phyloP scores from a whole-genome alignment of 2,113 vertebrate genomes.

The Aptenodytes patagonicus region DNA sequence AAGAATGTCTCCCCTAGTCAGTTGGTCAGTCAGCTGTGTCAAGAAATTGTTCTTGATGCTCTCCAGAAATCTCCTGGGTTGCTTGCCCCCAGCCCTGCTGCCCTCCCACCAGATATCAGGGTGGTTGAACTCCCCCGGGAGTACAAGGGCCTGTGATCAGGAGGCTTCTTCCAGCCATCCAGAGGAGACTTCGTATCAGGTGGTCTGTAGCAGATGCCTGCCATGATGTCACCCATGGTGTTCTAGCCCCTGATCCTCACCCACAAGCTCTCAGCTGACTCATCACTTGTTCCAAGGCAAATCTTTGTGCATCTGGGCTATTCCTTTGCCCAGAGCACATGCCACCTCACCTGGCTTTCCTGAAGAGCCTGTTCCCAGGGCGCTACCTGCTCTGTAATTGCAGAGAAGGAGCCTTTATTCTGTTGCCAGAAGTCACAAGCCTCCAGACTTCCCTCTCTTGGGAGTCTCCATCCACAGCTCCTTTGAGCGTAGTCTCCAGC shows the following conservation, averaged over 20 bases:
- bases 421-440: not conserved
- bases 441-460: not conserved
- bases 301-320: not conserved
- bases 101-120: not conserved
- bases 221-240: accelerated
- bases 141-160: not conserved
- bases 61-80: not conserved
- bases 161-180: not conserved
- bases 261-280: not conserved
- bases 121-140: not conserved
- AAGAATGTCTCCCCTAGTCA: not conserved
- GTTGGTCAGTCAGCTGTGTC: not conserved
- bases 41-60: not conserved
- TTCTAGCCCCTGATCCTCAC: not conserved
- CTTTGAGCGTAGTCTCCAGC: not conserved
- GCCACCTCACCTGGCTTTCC: not conserved
- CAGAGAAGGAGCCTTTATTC: not conserved
- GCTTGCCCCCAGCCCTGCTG: not conserved
- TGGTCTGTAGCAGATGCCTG: not conserved
- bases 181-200: not conserved
- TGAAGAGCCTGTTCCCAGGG: not conserved
- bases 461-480: not conserved
- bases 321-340: not conserved
- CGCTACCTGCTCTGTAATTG: not conserved
- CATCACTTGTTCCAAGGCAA: not conserved